phyloP scores from a whole-genome alignment of 2,113 vertebrate genomes.

The Helogale parvula region DNA sequence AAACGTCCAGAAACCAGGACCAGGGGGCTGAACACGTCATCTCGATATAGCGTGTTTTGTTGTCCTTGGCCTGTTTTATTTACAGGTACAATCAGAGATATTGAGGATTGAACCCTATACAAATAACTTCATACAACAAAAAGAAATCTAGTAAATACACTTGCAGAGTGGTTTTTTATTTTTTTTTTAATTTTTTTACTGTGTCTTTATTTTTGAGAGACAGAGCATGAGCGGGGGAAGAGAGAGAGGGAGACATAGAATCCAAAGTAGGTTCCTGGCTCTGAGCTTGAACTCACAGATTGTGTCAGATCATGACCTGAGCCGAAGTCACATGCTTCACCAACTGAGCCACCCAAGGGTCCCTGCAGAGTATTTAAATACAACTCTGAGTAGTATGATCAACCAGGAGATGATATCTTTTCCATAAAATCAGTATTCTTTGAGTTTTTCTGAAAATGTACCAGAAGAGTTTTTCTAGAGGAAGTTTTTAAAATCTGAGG shows the following conservation, averaged over 20 bases:
- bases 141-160: not conserved
- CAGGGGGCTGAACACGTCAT: not conserved
- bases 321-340: no score
- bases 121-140: not conserved
- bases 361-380: not conserved
- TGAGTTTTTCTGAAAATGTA: not conserved
- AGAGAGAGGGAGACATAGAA: no score
- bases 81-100: not conserved
- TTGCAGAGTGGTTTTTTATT: not conserved
- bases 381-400: not conserved
- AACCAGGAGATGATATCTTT: not conserved
- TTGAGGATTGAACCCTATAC: not conserved
- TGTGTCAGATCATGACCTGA: no score
- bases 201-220: no score
- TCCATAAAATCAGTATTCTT: not conserved
- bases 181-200: no score
- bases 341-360: no score
- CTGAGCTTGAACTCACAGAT: no score
- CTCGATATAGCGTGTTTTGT: not conserved
- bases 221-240: no score
- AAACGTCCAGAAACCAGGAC: not conserved
- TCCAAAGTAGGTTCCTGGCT: no score
- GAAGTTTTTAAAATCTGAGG: not conserved
- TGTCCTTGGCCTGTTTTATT: not conserved
- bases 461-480: not conserved